Evolutionary conservation across 2,113 vertebrate genomes (phyloP), one percentile per base, ranked within the genome.

Genomic region (Malurus melanocephalus): DNA sequence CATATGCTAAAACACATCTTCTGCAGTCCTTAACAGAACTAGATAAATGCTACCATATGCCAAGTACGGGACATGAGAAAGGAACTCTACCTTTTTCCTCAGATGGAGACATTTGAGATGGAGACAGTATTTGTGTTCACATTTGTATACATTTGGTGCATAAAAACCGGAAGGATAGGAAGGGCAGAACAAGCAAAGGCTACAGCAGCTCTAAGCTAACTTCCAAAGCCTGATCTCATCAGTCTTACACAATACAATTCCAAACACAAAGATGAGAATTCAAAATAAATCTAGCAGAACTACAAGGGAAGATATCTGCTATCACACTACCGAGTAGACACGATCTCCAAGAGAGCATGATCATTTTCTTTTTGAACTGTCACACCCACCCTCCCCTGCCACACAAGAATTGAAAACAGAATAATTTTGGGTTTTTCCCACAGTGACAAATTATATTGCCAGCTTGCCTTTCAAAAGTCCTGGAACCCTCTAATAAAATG

Each of bases 111-210:
- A 73, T 53, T 61, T 55, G 76, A 91, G 61, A 75, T 9, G 69
- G 78, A 43, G 80, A 85, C 62, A 79, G 68, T 86, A 80, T 88
- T 93, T 94, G 83, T 84, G 62, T 75, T 80, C 88, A 75, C 61
- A 62, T 89, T 57, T 95, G 93, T 94, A 83, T 92, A 95, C 59
- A 89, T 88, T 71, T 80, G 13, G 42, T 59, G 85, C 92, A 94
- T 86, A 95, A 93, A 94, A 96, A 88, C 59, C 77, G 90, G 93
- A 94, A 89, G 91, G 91, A 94, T 88, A 93, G 92, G 94, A 95
- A 95, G 94, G 93, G 94, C 93, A 93, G 80, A 92, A 77, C 77
- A 91, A 91, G 80, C 57, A 86, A 80, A 81, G 73, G 62, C 88
- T 80, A 28, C 35, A 60, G 59, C 57, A 77, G 20, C 61, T 61